phyloP scores from a whole-genome alignment of 2,888 invertebrate genomes.

The Leptarthrus brevirostris region DNA sequence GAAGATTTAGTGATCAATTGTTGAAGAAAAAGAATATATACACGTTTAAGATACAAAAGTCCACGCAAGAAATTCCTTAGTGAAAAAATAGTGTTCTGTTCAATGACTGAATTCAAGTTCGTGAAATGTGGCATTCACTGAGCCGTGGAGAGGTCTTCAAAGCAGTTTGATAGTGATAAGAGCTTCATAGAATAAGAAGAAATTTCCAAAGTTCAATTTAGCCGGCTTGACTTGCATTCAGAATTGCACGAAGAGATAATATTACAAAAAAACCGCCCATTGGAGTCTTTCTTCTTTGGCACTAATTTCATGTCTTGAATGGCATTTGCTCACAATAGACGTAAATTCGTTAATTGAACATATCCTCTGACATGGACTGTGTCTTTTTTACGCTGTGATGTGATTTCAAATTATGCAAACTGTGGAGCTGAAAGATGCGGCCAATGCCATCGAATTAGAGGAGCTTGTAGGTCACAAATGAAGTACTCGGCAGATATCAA shows the following conservation, averaged over 20 bases:
- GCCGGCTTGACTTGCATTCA: conserved; percentile 24
- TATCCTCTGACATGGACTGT: conserved; percentile 31
- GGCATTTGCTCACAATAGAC: conserved; percentile 28
- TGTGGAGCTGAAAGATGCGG: background rate
- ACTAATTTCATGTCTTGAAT: conserved; percentile 34
- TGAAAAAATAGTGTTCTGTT: conserved; percentile 2
- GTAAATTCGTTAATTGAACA: conserved; percentile 43
- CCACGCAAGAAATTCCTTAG: background rate
- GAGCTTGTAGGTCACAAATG: conserved; percentile 22
- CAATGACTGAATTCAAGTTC: conserved; percentile 16
- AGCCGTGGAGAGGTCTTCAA: background rate
- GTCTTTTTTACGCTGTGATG: conserved; percentile 24
- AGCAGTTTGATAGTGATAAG: conserved; percentile 29
- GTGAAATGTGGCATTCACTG: conserved; percentile 24
- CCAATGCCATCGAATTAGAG: background rate
- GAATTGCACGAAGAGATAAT: background rate
- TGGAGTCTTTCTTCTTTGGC: conserved; percentile 13
- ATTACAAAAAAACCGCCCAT: conserved; percentile 26
- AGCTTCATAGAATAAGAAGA: background rate
- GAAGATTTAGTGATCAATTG: conserved; percentile 29
- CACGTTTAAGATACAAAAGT: background rate
- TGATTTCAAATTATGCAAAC: conserved; percentile 34
- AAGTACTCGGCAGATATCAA: conserved; percentile 22
- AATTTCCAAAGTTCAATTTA: conserved; percentile 20
- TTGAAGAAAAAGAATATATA: background rate